Base-by-base conservation (phyloP, 92 coral and sea anemone species). In the Porites divaricata region DNA sequence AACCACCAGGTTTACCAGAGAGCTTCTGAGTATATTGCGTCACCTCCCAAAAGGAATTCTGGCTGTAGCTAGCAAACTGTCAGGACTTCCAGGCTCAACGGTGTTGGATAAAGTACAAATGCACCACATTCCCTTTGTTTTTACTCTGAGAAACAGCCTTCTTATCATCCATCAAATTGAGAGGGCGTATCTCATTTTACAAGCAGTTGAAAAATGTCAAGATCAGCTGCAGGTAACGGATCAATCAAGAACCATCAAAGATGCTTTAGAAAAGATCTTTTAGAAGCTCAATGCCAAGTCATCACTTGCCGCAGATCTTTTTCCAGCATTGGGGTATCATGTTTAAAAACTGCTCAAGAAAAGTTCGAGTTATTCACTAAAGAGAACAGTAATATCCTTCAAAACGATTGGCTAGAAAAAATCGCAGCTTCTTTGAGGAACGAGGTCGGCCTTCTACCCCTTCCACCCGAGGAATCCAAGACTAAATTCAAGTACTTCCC, bases 201-300 rank as follows among this genome's bases (percentile, higher is more conserved):
- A 65, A 14, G 17, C 1, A 0, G 45, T 78, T 1, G 17, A 0
- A 13, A 22, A 6, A 15, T 8, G 1, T 19, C 66, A 53, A 51
- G 52, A 1, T 2, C 84, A 69, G 7, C 57, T 8, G 16, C 68
- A 70, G 63, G 9, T 81, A 41, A 48, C 15, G 1, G 17, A 71
- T 14, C 63, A 20, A 10, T 66, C 19, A 6, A n/a, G 64, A 4
- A 58, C 11, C 13, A 74, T 62, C 80, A 28, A 15, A 24, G 17
- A 61, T 25, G 74, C 72, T 1, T 52, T 83, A 7, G 74, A 64
- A 52, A 23, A 50, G 0, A 75, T 83, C 67, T 52, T 25, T 53
- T 83, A 20, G 73, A 73, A 25, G 74, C 79, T 70, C 74, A 74
- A 49, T 49, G 65, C 41, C 49, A 83, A 17, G 78, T 56, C 9